Base-by-base conservation (phyloP, 2,113 vertebrate genomes). In the Numida meleagris region DNA sequence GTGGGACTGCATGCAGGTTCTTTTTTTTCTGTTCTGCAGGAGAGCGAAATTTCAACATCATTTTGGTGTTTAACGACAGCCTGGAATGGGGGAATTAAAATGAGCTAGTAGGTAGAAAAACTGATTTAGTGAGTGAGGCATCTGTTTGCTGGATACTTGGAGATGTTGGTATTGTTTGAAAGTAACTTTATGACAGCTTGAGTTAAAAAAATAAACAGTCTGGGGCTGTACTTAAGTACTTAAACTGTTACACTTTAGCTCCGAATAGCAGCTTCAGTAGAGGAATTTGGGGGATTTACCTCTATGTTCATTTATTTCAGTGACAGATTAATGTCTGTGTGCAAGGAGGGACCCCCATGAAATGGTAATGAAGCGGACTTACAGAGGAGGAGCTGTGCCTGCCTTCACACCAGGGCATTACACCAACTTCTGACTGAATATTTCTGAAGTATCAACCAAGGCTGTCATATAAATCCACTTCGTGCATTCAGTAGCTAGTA, bases 51-150 rank as follows among this genome's bases (percentile, higher is more conserved):
- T 93, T 93, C 84, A 73, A 70, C 33, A 92, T 17, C 40, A 66
- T 98, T 71, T 79, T 83, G 42, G 20, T 98, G 75, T 81, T 96
- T 75, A 97, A 98, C 63, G 87, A 97, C 71, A 97, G 98, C 95
- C 90, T 99, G 84, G 95, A 95, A 50, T 98, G 98, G 98, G 97
- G 79, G 86, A 97, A 97, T 82, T 91, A 77, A 68, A 61, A 80
- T 97, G 94, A 82, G 71, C 88, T 84, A 97, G 96, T 79, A 94
- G 94, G 40, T 95, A 95, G 65, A 66, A 98, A 97, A 90, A 93
- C 40, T 14, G 98, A 98, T 92, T 95, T 89, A 72, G 98, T 98
- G 93, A 97, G 93, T 74, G 53, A 48, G 48, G 20, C 38, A 85
- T 89, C 36, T 94, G 9, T 42, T 76, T 74, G 14, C 36, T 63